Evolutionary conservation across 1,140 invertebrate genomes (phyloP), one percentile per base, ranked within the genome.

Genomic region (Frieseomelitta varia): DNA sequence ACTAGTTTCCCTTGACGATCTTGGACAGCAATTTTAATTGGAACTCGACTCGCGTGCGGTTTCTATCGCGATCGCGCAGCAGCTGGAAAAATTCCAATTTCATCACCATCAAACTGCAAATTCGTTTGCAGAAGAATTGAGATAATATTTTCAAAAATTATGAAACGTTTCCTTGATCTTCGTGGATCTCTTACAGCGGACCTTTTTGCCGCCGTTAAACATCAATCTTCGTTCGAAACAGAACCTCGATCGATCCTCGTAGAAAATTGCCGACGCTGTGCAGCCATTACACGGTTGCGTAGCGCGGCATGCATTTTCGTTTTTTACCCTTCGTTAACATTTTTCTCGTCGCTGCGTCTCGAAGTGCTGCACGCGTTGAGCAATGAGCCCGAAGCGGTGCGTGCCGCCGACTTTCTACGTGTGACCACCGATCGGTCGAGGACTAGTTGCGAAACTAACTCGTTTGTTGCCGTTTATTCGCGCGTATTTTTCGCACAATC

Each of bases 381-480:
- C 83, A 88, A 88, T 19, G 75, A 79, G 30, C 39, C 79, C 61
- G 65, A 69, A 89, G 75, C 68, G 56, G 69, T 72, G 58, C 68
- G 34, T 76, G 47, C 24, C 24, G 69, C 56, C 4, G 58, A 90
- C 88, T 90, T 90, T 88, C 89, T 90, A 88, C 78, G 61, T 55
- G 84, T 65, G 82, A 86, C 51, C 69, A 61, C 58, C 73, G 65
- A 85, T 82, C 71, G 58, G 61, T 69, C 76, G 67, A 68, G 34
- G 78, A 85, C 81, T 81, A 58, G 79, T 88, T 88, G 75, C 87
- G 84, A 88, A 88, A 88, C 68, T 34, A 71, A 78, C 81, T 63
- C 81, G 81, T 84, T 79, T 34, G 51, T 27, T 19, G 81, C 34
- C 17, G 63, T 78, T 83, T 83, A 79, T 80, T 63, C 21, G 53